Conservation (phyloP, 2,888 invertebrate species). For the Drosophila multiciliata region DNA sequence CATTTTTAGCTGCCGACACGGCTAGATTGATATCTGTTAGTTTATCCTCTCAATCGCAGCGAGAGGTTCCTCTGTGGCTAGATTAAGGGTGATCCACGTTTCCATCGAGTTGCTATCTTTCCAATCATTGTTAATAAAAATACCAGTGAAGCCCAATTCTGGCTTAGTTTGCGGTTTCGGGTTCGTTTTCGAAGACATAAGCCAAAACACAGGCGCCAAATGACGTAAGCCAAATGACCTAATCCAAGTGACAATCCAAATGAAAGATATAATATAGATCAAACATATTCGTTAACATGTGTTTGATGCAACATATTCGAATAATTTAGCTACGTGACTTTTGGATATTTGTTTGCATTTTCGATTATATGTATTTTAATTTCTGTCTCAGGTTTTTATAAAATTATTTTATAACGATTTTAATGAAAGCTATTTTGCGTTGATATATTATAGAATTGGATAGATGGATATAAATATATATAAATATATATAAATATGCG, state of each 20-base stretch:
- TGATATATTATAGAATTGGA: not conserved
- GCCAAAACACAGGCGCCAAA: no score
- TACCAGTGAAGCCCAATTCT: not conserved
- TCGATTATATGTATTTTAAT: not conserved
- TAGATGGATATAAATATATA: not conserved
- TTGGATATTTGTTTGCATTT: not conserved
- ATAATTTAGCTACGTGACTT: no score
- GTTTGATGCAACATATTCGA: no score
- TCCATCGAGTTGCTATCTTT: slow-evolving; percentile 93
- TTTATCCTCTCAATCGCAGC: slow-evolving; percentile 92
- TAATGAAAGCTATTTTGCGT: not conserved
- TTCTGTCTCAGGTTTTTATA: not conserved
- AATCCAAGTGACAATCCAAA: no score
- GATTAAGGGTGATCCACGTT: slow-evolving; percentile 94
- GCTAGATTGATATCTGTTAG: slow-evolving; percentile 91
- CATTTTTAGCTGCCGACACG: slow-evolving; percentile 91
- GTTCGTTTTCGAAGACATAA: not conserved
- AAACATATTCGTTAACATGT: no score
- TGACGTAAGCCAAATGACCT: no score
- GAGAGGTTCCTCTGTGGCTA: slow-evolving; percentile 91
- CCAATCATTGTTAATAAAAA: slow-evolving; percentile 98
- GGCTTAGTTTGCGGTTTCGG: not conserved
- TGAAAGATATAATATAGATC: no score
- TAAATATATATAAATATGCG: not conserved
- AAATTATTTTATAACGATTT: not conserved